These are phyloP conservation scores for Sussaba pulchella DNA, from an alignment of 2,888 invertebrate species.

Conservation along the genomic window DNA sequence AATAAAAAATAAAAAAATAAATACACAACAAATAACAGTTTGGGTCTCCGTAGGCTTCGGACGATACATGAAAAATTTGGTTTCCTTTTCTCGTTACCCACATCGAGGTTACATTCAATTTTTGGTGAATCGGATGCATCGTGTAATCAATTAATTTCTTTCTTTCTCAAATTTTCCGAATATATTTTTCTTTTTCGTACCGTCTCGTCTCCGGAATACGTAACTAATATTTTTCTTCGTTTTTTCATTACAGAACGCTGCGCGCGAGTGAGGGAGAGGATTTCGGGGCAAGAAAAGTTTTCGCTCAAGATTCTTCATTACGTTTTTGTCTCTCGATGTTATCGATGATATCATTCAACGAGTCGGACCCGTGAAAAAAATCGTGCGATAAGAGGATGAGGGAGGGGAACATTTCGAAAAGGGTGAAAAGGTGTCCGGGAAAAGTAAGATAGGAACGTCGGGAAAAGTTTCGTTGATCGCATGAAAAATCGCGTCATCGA, in stretches of 20 bases:
- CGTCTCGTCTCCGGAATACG: slow-evolving; percentile 42
- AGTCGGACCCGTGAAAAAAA: slow-evolving; percentile 34
- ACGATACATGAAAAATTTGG: slow-evolving; percentile 44
- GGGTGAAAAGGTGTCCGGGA: slow-evolving; percentile 28
- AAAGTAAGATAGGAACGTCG: slow-evolving; percentile 23
- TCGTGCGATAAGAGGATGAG: slow-evolving; percentile 3
- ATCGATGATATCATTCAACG: slow-evolving; percentile 33
- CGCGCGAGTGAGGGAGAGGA: no score
- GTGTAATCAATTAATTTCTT: slow-evolving; percentile 17
- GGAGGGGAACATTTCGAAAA: slow-evolving; percentile 4
- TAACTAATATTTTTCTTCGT: slow-evolving; percentile 11
- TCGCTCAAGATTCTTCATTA: slow-evolving; percentile 54
- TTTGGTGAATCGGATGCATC: slow-evolving; percentile 35
- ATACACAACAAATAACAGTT: slow-evolving; percentile 64
- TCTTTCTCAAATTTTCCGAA: neutral
- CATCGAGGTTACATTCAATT: slow-evolving; percentile 4
- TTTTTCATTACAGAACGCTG: slow-evolving; percentile 34
- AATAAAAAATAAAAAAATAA: slow-evolving; percentile 61
- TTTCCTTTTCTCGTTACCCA: slow-evolving; percentile 7
- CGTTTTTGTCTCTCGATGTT: slow-evolving; percentile 31
- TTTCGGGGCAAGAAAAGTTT: slow-evolving; percentile 31
- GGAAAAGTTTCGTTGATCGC: slow-evolving; percentile 66
- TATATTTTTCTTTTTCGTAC: slow-evolving; percentile 53
- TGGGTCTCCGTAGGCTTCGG: slow-evolving; percentile 49
- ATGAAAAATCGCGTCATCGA: slow-evolving; percentile 58